These are phyloP conservation scores for Lerema accius DNA, from an alignment of 1,140 invertebrate species.

Conservation along the genomic window DNA sequence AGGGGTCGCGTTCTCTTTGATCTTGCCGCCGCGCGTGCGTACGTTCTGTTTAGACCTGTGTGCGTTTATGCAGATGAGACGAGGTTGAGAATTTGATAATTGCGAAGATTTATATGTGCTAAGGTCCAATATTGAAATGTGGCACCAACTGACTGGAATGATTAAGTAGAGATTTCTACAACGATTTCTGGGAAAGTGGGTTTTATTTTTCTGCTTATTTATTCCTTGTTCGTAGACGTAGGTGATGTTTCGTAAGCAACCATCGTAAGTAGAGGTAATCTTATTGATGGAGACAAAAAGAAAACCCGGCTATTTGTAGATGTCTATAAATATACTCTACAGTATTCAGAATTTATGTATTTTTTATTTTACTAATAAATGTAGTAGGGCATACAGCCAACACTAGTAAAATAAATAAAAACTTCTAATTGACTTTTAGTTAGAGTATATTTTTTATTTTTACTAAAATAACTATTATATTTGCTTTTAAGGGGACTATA, in stretches of 20 bases:
- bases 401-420: too few relatives aligned
- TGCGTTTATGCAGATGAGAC: constrained; percentile 79
- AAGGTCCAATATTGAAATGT: constrained; percentile 54
- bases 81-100: constrained; percentile 80
- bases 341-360: too few relatives aligned
- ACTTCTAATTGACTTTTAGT: too few relatives aligned
- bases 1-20: constrained; percentile 79
- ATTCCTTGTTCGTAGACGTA: constrained; percentile 12
- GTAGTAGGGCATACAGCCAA: too few relatives aligned
- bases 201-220: constrained; percentile 28
- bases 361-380: too few relatives aligned
- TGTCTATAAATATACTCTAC: too few relatives aligned
- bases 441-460: too few relatives aligned
- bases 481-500: too few relatives aligned
- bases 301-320: too few relatives aligned
- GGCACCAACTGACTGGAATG: constrained; percentile 27
- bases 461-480: too few relatives aligned
- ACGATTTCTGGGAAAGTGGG: constrained; percentile 12
- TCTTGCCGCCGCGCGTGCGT: constrained; percentile 77
- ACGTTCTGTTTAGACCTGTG: constrained; percentile 58
- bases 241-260: constrained; percentile 5
- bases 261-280: neutral
- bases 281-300: neutral
- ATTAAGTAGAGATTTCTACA: constrained; percentile 28
- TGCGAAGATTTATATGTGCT: constrained; percentile 78